Percentiles rank a stretch among this genome's conserved stretches.
phyloP scores from a whole-genome alignment of 2,113 vertebrate genomes.

The Catharus fuscescens region DNA sequence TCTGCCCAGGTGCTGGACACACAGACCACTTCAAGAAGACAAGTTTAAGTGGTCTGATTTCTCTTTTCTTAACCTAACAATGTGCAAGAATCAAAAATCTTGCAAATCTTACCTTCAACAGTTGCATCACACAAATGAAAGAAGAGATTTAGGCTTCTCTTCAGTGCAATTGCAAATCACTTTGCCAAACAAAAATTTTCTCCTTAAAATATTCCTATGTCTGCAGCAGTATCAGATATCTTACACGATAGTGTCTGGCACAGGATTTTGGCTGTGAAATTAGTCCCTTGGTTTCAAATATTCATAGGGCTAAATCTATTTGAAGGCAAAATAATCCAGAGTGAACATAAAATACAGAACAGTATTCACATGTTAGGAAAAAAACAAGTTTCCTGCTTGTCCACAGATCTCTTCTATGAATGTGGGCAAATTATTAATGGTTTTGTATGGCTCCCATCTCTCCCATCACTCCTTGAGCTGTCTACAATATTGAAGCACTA shows the following conservation, averaged over 20 bases:
- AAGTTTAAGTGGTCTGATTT: neutral
- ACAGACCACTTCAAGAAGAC: neutral
- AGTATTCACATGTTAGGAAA: neutral
- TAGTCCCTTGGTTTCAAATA: conserved; percentile 24
- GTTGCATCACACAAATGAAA: neutral
- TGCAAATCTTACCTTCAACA: neutral
- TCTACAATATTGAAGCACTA: neutral
- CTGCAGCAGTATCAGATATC: neutral
- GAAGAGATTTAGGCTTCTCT: neutral
- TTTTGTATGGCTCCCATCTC: neutral
- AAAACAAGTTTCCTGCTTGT: neutral
- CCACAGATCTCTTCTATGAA: neutral
- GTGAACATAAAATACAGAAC: neutral
- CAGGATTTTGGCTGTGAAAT: conserved; percentile 35
- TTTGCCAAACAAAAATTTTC: conserved; percentile 37
- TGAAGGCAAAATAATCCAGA: conserved; percentile 3
- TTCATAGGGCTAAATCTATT: conserved; percentile 31
- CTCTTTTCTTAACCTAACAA: neutral
- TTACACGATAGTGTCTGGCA: conserved; percentile 20
- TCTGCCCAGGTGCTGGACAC: neutral
- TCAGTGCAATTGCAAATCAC: neutral
- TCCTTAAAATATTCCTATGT: neutral
- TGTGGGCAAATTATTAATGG: neutral
- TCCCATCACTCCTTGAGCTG: neutral
- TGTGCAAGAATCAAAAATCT: neutral